Conservation (phyloP, 2,797 vertebrate genomes). For the Cichlasoma orientale region DNA sequence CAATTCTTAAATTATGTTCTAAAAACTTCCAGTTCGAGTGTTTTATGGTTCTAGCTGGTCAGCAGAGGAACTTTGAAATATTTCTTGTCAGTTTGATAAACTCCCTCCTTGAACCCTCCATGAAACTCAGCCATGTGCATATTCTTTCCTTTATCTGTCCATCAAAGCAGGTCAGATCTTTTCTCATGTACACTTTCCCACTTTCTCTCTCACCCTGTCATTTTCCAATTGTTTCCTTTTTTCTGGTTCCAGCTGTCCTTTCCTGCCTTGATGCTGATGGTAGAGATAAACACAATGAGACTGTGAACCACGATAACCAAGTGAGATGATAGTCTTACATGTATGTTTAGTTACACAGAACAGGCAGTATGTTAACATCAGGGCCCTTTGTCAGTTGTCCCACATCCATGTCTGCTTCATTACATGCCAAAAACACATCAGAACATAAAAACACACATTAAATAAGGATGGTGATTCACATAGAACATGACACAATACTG, state of each 20-base stretch:
- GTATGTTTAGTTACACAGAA: neutral
- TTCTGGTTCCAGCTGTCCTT: neutral
- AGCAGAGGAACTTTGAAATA: neutral
- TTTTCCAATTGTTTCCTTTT: slow-evolving; percentile 19
- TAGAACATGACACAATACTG: neutral
- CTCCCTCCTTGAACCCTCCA: neutral
- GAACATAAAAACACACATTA: neutral
- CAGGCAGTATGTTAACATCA: neutral
- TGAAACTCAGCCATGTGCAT: neutral
- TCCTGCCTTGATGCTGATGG: slow-evolving; percentile 15
- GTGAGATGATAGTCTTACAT: slow-evolving; percentile 15
- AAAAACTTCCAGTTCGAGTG: no score
- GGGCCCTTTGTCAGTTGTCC: neutral
- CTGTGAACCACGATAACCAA: slow-evolving; percentile 28
- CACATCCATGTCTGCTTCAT: neutral
- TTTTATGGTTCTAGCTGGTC: neutral
- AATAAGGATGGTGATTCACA: neutral
- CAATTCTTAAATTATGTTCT: neutral
- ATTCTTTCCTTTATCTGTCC: slow-evolving; percentile 18
- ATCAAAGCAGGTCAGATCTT: slow-evolving; percentile 29
- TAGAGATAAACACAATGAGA: slow-evolving; percentile 24
- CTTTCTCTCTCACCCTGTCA: slow-evolving; percentile 17
- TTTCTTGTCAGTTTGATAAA: neutral
- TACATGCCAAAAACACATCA: neutral
- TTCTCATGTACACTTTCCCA: slow-evolving; percentile 28